Evolutionary conservation across 2,888 invertebrate species (phyloP).

Genomic region (Diadegma fenestrale): DNA sequence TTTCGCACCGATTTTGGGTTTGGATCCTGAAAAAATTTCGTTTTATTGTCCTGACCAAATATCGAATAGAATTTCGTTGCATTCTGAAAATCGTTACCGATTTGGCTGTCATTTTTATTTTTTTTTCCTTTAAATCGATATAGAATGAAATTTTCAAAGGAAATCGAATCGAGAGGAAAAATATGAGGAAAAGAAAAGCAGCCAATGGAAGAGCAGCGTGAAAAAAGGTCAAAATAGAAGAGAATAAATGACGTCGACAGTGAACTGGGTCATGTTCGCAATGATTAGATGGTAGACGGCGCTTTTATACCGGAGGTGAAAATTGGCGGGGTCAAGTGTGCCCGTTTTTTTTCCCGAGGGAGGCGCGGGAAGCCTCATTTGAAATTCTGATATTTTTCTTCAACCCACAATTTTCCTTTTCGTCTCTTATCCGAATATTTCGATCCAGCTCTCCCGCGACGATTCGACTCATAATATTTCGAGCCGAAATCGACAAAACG

Average conservation of each 20-base stretch:
- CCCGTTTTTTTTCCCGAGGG: constrained; percentile 7
- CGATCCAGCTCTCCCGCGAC: neutral
- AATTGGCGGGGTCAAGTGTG: constrained; percentile 52
- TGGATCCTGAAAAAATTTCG: too few relatives aligned
- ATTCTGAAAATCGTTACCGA: too few relatives aligned
- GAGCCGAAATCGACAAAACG: neutral
- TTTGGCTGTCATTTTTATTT: too few relatives aligned
- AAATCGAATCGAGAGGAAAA: neutral
- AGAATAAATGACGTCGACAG: constrained; percentile 32
- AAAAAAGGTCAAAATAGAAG: constrained; percentile 28
- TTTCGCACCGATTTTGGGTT: too few relatives aligned
- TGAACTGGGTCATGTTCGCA: constrained; percentile 75
- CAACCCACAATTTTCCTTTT: neutral
- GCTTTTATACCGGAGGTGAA: constrained; percentile 51
- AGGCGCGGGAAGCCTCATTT: neutral
- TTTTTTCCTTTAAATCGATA: too few relatives aligned
- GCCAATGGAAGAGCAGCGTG: neutral
- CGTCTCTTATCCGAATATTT: neutral
- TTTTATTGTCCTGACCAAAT: too few relatives aligned
- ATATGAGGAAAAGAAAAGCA: neutral
- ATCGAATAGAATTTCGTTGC: too few relatives aligned
- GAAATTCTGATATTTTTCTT: constrained; percentile 30
- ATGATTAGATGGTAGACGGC: constrained; percentile 52
- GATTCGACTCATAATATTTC: neutral
- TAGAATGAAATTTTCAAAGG: neutral